These are phyloP conservation scores for Phaedon cochleariae DNA, from an alignment of 2,888 invertebrate genomes.

Conservation along the genomic window DNA sequence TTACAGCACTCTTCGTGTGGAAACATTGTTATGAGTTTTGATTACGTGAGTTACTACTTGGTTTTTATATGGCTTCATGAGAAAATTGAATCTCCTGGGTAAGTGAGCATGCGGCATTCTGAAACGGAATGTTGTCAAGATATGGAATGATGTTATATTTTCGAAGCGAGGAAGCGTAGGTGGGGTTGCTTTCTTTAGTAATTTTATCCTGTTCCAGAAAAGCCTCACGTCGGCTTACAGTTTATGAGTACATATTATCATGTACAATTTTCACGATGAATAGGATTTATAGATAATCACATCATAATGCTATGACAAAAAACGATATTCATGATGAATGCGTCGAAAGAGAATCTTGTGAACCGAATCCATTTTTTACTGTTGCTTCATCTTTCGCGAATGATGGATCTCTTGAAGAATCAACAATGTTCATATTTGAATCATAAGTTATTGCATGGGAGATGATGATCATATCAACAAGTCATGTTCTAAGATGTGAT, in stretches of 20 bases:
- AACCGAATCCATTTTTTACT: too few species aligned
- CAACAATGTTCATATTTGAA: too few species aligned
- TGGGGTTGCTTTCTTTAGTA: background rate
- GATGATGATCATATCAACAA: too few species aligned
- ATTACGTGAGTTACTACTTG: slow-evolving; percentile 33
- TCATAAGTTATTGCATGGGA: too few species aligned
- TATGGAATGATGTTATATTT: slow-evolving; percentile 19
- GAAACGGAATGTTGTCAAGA: slow-evolving; percentile 29
- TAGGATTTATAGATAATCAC: too few species aligned
- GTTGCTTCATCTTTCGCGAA: too few species aligned
- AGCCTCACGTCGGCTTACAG: background rate
- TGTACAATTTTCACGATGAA: too few species aligned
- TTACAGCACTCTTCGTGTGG: slow-evolving; percentile 33
- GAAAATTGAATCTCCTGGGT: slow-evolving; percentile 34
- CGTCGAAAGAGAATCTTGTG: too few species aligned
- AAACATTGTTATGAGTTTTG: slow-evolving; percentile 41
- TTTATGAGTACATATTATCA: background rate
- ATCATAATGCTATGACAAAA: too few species aligned
- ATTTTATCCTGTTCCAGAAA: background rate
- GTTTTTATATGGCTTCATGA: slow-evolving; percentile 28
- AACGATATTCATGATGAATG: too few species aligned
- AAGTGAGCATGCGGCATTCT: slow-evolving; percentile 35
- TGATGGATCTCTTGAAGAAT: too few species aligned
- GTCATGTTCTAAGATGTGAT: too few species aligned
- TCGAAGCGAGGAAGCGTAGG: background rate